phyloP scores from a whole-genome alignment of 64 coral and sea anemone genomes.

The Stichodactyla helianthus region DNA sequence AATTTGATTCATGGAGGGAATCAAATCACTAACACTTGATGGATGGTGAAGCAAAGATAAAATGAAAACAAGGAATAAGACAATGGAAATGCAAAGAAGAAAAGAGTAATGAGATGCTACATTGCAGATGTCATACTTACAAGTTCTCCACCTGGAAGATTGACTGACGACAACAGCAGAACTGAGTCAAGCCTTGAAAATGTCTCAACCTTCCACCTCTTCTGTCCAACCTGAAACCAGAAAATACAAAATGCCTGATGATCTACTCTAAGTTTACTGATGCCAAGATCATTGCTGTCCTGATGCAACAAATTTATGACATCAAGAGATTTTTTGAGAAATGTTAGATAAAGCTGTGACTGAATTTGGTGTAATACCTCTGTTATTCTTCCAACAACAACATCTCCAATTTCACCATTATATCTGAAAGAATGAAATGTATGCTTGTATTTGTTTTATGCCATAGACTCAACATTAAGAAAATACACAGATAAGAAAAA shows the following conservation, averaged over 20 bases:
- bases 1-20: too few relatives aligned
- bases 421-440: conserved; percentile 40
- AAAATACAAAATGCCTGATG: neutral
- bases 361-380: conserved; percentile 47
- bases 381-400: conserved; percentile 99
- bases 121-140: conserved; percentile 27
- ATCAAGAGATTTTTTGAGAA: too few relatives aligned
- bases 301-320: too few relatives aligned
- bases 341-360: too few relatives aligned
- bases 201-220: conserved; percentile 97
- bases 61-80: too few relatives aligned
- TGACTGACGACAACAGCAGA: conserved; percentile 84
- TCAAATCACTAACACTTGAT: too few relatives aligned
- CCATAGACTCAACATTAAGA: neutral
- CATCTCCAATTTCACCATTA: conserved; percentile 97
- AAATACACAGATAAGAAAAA: neutral
- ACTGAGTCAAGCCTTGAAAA: conserved; percentile 97
- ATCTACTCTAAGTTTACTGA: too few relatives aligned
- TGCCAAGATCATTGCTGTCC: too few relatives aligned
- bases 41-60: too few relatives aligned
- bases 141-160: conserved; percentile 93
- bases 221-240: conserved; percentile 83
- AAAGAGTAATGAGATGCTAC: neutral
- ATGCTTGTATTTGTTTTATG: neutral
- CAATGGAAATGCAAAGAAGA: neutral